phyloP scores from a whole-genome alignment of 2,888 invertebrate species.

The Tachina fera region DNA sequence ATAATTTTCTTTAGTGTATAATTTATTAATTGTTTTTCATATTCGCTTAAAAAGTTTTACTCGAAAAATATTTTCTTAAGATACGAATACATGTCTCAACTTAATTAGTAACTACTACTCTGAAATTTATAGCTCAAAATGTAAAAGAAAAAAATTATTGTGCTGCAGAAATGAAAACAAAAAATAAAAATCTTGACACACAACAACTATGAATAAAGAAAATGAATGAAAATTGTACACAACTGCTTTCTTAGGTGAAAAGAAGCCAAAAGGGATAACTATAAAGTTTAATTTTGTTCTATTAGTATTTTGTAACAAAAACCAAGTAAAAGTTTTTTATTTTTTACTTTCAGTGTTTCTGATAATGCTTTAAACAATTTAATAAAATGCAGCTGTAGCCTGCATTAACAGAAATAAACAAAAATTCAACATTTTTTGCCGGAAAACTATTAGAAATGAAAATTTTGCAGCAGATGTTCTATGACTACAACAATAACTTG shows the following conservation, averaged over 20 bases:
- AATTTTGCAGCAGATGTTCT: slow-evolving; percentile 51
- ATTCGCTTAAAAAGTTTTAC: no score
- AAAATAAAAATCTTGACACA: slow-evolving; percentile 42
- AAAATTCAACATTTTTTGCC: slow-evolving; percentile 50
- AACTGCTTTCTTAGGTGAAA: slow-evolving; percentile 3
- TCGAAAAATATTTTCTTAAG: no score
- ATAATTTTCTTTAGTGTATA: no score
- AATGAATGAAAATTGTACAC: slow-evolving; percentile 13
- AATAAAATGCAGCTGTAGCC: slow-evolving; percentile 29
- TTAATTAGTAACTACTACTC: no score
- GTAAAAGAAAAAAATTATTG: slow-evolving; percentile 3
- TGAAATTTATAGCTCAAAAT: neutral
- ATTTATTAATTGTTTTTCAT: no score
- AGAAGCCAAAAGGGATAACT: slow-evolving; percentile 29
- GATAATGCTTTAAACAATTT: slow-evolving; percentile 17
- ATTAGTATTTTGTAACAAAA: slow-evolving; percentile 22
- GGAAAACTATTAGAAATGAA: slow-evolving; percentile 23
- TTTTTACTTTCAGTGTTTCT: slow-evolving; percentile 31
- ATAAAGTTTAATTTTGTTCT: slow-evolving; percentile 25
- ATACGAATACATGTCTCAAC: no score
- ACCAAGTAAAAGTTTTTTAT: slow-evolving; percentile 44
- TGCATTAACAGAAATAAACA: slow-evolving; percentile 61
- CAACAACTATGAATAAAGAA: slow-evolving; percentile 63
- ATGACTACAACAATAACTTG: slow-evolving; percentile 10
- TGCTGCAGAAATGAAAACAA: slow-evolving; percentile 2